These are phyloP conservation scores for Synanthedon formicaeformis DNA, from an alignment of 2,888 invertebrate genomes.

Conservation along the genomic window DNA sequence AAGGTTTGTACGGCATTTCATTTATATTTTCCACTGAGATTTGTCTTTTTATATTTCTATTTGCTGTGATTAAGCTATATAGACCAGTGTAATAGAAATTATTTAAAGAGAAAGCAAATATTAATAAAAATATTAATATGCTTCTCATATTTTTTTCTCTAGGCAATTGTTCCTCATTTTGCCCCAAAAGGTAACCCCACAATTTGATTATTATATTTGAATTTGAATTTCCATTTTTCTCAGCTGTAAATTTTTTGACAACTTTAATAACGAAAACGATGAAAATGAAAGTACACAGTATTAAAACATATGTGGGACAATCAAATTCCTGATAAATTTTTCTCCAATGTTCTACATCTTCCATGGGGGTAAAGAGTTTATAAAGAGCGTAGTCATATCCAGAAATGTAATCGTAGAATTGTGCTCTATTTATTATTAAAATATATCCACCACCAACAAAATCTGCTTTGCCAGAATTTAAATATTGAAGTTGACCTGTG, in stretches of 20 bases:
- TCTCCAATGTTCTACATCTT: conserved; percentile 25
- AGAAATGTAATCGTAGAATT: conserved; percentile 35
- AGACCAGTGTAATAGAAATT: conserved; percentile 42
- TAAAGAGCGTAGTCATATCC: conserved; percentile 28
- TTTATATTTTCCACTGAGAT: conserved; percentile 17
- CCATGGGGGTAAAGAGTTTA: conserved; percentile 24
- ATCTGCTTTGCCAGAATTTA: conserved; percentile 25
- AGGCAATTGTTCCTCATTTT: conserved; percentile 21
- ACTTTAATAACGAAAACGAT: conserved; percentile 14
- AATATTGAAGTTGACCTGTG: conserved; percentile 25
- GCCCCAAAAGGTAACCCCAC: conserved; percentile 34
- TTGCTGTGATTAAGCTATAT: conserved; percentile 31
- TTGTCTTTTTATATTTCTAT: conserved; percentile 7
- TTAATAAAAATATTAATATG: conserved; percentile 34
- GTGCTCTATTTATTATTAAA: conserved; percentile 29
- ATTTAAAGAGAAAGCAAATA: conserved; percentile 38
- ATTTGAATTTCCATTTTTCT: conserved; percentile 11
- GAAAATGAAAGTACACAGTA: conserved; percentile 18
- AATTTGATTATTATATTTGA: conserved; percentile 18
- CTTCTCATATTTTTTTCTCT: conserved; percentile 20
- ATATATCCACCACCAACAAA: conserved; percentile 31
- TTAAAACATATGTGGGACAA: conserved; percentile 26
- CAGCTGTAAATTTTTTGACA: conserved; percentile 9
- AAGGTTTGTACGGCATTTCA: conserved; percentile 25
- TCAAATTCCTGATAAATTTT: conserved; percentile 33